Evolutionary conservation across 2,113 vertebrate genomes (phyloP).

Genomic region (Notechis scutatus): DNA sequence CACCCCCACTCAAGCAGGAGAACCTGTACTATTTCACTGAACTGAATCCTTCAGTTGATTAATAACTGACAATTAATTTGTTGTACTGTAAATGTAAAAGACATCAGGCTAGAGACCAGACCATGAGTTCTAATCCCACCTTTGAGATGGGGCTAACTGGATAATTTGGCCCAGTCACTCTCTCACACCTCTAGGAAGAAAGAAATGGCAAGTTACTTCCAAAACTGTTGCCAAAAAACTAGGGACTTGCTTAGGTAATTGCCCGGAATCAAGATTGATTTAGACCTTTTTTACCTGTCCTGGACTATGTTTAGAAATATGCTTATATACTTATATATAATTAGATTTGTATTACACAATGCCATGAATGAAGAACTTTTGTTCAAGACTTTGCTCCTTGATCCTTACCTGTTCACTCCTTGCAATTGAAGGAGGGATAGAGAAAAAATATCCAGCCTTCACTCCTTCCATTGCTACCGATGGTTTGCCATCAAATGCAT

Average conservation of each 20-base stretch:
- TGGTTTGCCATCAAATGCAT: constrained; percentile 93
- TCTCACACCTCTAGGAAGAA: background rate
- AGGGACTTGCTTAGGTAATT: background rate
- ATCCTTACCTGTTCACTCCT: constrained; percentile 88
- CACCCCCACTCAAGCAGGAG: no score
- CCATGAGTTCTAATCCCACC: background rate
- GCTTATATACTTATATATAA: background rate
- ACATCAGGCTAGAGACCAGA: background rate
- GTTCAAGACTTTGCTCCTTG: background rate
- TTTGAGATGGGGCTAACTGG: background rate
- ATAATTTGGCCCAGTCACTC: background rate
- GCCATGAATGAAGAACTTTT: background rate
- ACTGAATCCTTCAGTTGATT: background rate
- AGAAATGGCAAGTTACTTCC: background rate
- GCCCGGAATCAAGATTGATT: background rate
- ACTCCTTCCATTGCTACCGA: constrained; percentile 94
- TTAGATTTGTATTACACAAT: background rate
- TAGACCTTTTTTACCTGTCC: background rate
- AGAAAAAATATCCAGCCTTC: constrained; percentile 90
- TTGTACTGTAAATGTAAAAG: background rate
- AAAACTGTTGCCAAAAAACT: background rate
- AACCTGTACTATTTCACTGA: no score
- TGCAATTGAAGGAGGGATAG: constrained; percentile 90
- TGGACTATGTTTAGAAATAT: background rate
- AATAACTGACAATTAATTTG: background rate